Percentiles rank a stretch among this genome's conserved stretches.
These are phyloP conservation scores for Rousettus leschenaultii DNA, from an alignment of 2,113 vertebrate species.

Conservation along the genomic window DNA sequence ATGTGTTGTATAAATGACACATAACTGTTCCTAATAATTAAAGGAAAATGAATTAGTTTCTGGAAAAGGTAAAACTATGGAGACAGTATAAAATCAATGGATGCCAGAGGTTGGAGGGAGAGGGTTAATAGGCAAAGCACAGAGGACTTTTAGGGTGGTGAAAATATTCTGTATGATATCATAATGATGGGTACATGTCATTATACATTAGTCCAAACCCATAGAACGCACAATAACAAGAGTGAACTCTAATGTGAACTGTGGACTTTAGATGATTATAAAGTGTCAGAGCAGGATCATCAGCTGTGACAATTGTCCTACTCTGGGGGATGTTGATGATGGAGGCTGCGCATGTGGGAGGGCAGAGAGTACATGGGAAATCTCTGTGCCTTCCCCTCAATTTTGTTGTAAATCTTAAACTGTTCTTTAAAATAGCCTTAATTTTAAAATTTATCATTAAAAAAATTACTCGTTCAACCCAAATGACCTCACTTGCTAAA, in stretches of 20 bases:
- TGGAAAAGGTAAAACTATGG: neutral
- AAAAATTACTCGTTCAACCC: neutral
- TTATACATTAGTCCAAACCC: neutral
- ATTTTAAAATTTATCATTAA: neutral
- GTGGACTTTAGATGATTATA: neutral
- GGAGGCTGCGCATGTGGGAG: neutral
- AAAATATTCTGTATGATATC: neutral
- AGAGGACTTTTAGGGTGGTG: neutral
- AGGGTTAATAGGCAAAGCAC: neutral
- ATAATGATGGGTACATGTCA: too few relatives aligned
- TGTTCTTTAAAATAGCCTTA: neutral
- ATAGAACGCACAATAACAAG: neutral
- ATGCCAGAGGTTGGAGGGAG: neutral
- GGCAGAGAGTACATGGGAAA: neutral
- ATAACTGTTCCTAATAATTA: neutral
- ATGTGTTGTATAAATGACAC: neutral
- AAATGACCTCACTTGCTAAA: neutral
- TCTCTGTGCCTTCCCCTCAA: neutral
- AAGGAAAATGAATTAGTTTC: neutral
- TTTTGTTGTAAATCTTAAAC: neutral
- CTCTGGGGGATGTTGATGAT: neutral
- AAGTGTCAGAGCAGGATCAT: neutral
- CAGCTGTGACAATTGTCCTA: neutral
- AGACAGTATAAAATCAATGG: neutral
- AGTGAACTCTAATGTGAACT: neutral